These are phyloP conservation scores for Yponomeuta cagnagella DNA, from an alignment of 2,888 invertebrate genomes.

Conservation along the genomic window DNA sequence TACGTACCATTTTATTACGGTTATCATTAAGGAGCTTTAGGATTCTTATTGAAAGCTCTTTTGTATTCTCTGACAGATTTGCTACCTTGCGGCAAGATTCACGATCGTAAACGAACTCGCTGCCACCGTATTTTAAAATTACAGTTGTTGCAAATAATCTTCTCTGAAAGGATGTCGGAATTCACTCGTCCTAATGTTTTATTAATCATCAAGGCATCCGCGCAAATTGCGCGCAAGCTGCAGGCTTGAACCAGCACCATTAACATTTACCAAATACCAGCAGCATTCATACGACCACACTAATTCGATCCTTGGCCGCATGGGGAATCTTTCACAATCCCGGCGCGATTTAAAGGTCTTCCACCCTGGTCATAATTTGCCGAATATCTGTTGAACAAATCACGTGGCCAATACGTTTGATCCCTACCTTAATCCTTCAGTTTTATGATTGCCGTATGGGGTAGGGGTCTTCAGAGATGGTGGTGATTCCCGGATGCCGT, in stretches of 20 bases:
- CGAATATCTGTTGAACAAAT: conserved; percentile 6
- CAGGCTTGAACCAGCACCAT: background rate
- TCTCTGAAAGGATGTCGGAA: conserved; percentile 1
- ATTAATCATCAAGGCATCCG: background rate
- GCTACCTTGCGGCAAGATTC: background rate
- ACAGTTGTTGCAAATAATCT: background rate
- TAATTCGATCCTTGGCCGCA: background rate
- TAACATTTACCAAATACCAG: conserved; percentile 5
- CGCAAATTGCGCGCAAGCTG: background rate
- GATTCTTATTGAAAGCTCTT: background rate
- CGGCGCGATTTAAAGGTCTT: background rate
- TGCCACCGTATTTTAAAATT: background rate
- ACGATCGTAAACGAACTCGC: background rate
- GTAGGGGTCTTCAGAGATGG: background rate
- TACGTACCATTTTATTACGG: background rate
- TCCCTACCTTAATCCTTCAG: background rate
- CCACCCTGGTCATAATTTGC: conserved; percentile 6
- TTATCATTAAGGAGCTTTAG: background rate
- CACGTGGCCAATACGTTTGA: background rate
- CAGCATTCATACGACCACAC: background rate
- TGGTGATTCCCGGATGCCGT: conserved; percentile 14
- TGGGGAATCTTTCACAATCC: background rate
- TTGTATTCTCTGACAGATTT: background rate
- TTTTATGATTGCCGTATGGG: background rate
- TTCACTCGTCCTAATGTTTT: conserved; percentile 11